Conservation (phyloP, 2,888 invertebrate species). For the Melinopterus prodromus region DNA sequence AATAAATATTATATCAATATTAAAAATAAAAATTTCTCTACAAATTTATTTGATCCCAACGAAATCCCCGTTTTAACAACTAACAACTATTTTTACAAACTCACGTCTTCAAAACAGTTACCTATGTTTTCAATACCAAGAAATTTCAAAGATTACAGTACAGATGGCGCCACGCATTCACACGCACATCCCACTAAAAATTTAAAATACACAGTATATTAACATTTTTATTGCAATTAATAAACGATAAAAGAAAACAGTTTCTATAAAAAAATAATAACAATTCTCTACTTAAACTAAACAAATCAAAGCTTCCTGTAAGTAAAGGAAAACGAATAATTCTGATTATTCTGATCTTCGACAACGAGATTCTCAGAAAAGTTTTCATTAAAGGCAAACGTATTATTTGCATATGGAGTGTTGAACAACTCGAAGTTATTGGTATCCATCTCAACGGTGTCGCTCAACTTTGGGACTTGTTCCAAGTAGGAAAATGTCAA, state of each 20-base stretch:
- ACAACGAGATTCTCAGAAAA: conserved; percentile 32
- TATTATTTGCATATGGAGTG: conserved; percentile 21
- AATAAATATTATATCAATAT: too few relatives aligned
- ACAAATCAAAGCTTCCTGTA: conserved; percentile 27
- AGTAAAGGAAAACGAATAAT: conserved; percentile 26
- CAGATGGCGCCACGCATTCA: not conserved
- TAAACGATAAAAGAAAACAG: too few relatives aligned
- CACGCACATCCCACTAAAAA: not conserved
- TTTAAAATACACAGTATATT: not conserved
- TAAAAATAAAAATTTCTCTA: too few relatives aligned
- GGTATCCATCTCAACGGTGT: conserved; percentile 24
- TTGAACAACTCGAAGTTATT: conserved; percentile 26
- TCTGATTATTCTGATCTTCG: conserved; percentile 30
- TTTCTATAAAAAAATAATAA: conserved; percentile 12
- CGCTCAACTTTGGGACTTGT: conserved; percentile 28
- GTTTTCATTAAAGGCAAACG: conserved; percentile 22
- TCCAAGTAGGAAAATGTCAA: conserved; percentile 29
- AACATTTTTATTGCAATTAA: not conserved
- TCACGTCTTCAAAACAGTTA: not conserved
- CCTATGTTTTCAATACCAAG: not conserved
- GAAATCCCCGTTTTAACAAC: too few relatives aligned
- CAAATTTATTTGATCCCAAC: too few relatives aligned
- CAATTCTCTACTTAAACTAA: not conserved
- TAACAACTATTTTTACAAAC: too few relatives aligned
- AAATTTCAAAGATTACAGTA: not conserved